Evolutionary conservation across 2,113 vertebrate species (phyloP).

Genomic region (Gambusia holbrooki): DNA sequence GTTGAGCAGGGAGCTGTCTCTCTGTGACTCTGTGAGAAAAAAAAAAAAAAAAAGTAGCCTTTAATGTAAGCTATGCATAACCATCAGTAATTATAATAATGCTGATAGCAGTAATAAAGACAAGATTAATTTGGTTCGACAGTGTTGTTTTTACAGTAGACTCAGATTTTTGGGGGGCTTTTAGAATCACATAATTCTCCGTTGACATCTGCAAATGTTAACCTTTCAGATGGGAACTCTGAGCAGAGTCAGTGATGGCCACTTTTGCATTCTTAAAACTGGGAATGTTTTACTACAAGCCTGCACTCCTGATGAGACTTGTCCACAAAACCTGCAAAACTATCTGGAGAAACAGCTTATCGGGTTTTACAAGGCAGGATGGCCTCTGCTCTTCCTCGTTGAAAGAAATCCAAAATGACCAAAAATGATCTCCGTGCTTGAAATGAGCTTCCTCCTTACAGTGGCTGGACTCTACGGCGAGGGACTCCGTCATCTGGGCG

Average conservation of each 20-base stretch:
- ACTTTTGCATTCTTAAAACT: neutral
- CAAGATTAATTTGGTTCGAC: no score
- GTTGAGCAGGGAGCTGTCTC: conserved; percentile 60
- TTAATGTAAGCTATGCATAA: conserved; percentile 56
- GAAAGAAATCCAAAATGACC: neutral
- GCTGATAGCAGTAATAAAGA: neutral
- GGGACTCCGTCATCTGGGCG: no score
- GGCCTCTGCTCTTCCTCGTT: neutral
- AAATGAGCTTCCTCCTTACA: no score
- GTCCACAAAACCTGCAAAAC: neutral
- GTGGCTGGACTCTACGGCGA: no score
- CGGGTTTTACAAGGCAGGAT: neutral
- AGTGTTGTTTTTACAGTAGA: neutral
- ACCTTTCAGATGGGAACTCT: neutral
- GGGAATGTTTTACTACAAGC: neutral
- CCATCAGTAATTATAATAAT: conserved; percentile 6
- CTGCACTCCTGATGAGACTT: neutral
- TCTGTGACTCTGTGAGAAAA: conserved; percentile 56
- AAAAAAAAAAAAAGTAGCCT: conserved; percentile 61
- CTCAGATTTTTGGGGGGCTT: neutral
- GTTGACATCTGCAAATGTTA: no score
- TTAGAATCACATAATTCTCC: neutral
- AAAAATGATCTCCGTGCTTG: no score
- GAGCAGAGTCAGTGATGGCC: neutral
- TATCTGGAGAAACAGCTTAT: no score